phyloP scores from a whole-genome alignment of 2,113 vertebrate species.

The Accipiter cooperii region DNA sequence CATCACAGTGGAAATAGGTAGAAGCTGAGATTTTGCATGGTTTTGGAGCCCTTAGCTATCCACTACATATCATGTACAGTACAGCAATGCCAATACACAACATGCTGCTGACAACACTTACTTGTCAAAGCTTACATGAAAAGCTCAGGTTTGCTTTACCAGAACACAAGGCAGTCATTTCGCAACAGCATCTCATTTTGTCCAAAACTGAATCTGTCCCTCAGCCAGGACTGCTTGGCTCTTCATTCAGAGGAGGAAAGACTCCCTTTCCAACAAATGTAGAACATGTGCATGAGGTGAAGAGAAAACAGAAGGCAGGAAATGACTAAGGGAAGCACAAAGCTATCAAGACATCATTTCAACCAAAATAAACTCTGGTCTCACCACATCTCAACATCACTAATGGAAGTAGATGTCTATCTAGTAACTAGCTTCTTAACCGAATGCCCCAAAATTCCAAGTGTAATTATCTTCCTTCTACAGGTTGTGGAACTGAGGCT shows the following conservation, averaged over 20 bases:
- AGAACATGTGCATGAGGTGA: neutral
- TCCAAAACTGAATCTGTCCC: neutral
- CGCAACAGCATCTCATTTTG: neutral
- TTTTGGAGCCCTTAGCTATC: neutral
- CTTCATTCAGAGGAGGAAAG: neutral
- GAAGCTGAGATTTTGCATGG: neutral
- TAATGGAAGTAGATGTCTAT: neutral
- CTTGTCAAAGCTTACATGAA: neutral
- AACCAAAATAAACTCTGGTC: neutral
- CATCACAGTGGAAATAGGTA: neutral
- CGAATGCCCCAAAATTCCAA: neutral
- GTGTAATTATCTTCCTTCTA: neutral
- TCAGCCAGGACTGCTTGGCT: neutral
- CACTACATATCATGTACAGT: too few species aligned
- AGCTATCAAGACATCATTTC: neutral
- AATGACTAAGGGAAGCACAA: neutral
- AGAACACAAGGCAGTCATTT: neutral
- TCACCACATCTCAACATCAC: neutral
- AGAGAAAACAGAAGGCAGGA: neutral
- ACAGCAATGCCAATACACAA: neutral
- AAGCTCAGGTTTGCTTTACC: neutral
- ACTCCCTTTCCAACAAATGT: neutral
- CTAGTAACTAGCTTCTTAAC: neutral
- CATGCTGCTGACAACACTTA: neutral
- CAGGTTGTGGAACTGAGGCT: neutral